Evolutionary conservation across 2,113 vertebrate species (phyloP).

Genomic region (Aldabrachelys gigantea): DNA sequence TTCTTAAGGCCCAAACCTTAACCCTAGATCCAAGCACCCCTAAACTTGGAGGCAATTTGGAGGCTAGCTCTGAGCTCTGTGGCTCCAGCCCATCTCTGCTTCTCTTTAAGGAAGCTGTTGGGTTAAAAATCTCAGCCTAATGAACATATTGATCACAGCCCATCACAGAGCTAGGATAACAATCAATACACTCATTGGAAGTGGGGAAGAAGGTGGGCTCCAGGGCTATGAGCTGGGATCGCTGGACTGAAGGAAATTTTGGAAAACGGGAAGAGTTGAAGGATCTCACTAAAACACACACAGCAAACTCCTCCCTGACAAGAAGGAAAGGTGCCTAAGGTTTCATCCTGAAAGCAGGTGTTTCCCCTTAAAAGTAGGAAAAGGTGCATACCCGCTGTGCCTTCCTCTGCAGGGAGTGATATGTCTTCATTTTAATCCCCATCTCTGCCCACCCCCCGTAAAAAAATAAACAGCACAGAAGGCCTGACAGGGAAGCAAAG

Average conservation of each 20-base stretch:
- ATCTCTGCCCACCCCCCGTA: not conserved
- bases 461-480: not conserved
- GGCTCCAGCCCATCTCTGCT: not conserved
- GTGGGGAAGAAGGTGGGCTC: not conserved
- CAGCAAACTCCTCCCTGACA: not conserved
- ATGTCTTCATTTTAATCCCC: not conserved
- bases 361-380: not conserved
- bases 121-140: not conserved
- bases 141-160: not conserved
- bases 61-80: not conserved
- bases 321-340: not conserved
- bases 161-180: not conserved
- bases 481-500: not conserved
- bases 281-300: not conserved
- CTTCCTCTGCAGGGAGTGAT: not conserved
- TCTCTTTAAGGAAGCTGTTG: not conserved
- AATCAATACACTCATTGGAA: not conserved
- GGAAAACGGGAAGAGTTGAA: not conserved
- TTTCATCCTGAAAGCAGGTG: not conserved
- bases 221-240: not conserved
- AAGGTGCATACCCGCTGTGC: not conserved
- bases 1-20: accelerated
- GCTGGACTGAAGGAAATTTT: not conserved
- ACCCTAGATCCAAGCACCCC: accelerated
- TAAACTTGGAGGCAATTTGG: accelerated